Percentiles rank a stretch among this genome's conserved stretches.
These are phyloP conservation scores for Platorchestia sp. DNA, from an alignment of 1,140 invertebrate species.

Conservation along the genomic window DNA sequence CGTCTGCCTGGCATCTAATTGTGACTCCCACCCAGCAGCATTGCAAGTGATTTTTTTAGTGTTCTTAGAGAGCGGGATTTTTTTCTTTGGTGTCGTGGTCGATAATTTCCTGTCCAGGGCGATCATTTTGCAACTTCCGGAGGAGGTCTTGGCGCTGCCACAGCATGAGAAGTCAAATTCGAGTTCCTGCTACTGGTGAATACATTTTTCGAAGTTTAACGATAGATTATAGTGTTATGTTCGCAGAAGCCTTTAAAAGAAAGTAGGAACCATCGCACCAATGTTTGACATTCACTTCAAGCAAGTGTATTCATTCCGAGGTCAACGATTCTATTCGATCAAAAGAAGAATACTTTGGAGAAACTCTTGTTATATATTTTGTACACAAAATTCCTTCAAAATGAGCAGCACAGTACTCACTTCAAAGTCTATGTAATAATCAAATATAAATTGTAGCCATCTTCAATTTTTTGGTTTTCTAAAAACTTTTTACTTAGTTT, in stretches of 20 bases:
- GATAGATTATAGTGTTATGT: too few species aligned
- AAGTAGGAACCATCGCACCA: too few species aligned
- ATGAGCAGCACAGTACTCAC: background rate
- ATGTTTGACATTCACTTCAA: too few species aligned
- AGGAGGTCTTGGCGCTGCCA: background rate
- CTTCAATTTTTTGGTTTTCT: background rate
- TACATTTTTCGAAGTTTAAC: background rate
- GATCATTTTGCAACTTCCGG: slow-evolving; percentile 6
- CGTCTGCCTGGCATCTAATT: background rate
- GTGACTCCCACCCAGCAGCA: background rate
- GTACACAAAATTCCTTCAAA: too few species aligned
- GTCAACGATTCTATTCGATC: too few species aligned
- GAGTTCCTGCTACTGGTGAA: background rate
- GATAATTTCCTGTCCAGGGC: background rate
- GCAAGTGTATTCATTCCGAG: too few species aligned
- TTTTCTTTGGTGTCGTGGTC: background rate
- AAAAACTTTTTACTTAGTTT: background rate
- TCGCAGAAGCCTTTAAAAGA: too few species aligned
- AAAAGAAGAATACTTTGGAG: too few species aligned
- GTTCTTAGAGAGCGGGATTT: background rate
- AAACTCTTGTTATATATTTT: too few species aligned
- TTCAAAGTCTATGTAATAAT: background rate
- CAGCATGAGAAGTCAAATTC: background rate
- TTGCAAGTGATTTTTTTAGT: background rate
- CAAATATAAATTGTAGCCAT: background rate